Conservation (phyloP, 1,140 invertebrate genomes). For the Hetaerina americana region DNA sequence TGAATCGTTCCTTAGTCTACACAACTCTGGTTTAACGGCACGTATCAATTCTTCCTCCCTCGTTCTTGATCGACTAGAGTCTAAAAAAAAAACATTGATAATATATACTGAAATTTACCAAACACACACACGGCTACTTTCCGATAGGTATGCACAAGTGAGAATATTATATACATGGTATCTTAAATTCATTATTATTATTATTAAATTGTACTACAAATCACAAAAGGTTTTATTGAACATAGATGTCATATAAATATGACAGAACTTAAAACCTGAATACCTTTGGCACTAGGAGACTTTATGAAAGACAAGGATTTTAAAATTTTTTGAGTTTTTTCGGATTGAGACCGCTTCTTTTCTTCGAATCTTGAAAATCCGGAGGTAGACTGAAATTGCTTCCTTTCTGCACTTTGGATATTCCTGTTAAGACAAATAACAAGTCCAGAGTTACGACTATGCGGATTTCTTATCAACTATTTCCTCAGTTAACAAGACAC, state of each 20-base stretch:
- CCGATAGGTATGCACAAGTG: no score
- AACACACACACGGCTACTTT: no score
- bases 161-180: no score
- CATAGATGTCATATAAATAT: no score
- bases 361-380: constrained; percentile 75
- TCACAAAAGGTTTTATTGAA: no score
- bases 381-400: constrained; percentile 18
- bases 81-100: neutral
- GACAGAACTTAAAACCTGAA: no score
- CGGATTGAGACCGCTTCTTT: constrained; percentile 67
- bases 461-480: neutral
- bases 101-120: no score
- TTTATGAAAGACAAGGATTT: constrained; percentile 67
- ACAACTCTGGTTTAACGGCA: constrained; percentile 36
- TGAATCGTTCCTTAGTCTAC: constrained; percentile 35
- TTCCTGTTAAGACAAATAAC: neutral
- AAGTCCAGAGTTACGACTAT: constrained; percentile 15
- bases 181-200: no score
- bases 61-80: neutral
- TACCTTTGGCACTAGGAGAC: constrained; percentile 44
- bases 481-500: neutral
- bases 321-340: constrained; percentile 67
- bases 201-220: no score
- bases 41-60: constrained; percentile 3
- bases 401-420: constrained; percentile 9